Evolutionary conservation across 2,888 invertebrate genomes (phyloP).

Genomic region (Dorcus hopei): DNA sequence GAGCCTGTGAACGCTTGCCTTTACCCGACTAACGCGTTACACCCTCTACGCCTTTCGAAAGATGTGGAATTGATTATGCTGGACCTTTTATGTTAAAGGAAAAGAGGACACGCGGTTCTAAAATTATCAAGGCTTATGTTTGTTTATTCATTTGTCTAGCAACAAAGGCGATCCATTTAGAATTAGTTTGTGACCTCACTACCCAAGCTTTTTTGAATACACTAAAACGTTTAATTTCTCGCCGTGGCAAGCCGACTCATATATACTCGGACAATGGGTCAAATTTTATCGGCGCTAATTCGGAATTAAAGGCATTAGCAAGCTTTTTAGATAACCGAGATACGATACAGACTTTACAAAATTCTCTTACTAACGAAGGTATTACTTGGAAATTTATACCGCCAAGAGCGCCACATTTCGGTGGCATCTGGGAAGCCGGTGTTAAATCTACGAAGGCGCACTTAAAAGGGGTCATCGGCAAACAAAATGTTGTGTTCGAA

Average conservation of each 20-base stretch:
- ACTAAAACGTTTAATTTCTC: constrained; percentile 33
- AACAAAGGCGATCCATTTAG: constrained; percentile 36
- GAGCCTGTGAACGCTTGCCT: no score
- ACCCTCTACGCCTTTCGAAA: constrained; percentile 3
- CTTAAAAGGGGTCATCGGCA: constrained; percentile 30
- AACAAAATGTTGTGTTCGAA: constrained; percentile 30
- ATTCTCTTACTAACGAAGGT: constrained; percentile 3
- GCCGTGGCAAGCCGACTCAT: constrained; percentile 28
- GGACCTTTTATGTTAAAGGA: constrained; percentile 19
- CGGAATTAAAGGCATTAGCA: constrained; percentile 17
- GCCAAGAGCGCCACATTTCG: constrained; percentile 33
- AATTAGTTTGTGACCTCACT: constrained; percentile 33
- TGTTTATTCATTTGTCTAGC: constrained; percentile 35
- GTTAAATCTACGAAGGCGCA: constrained; percentile 36
- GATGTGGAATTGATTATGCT: constrained; percentile 19
- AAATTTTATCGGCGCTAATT: constrained; percentile 37
- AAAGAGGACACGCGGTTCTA: constrained; percentile 7
- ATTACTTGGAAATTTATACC: constrained; percentile 35
- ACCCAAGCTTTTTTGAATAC: constrained; percentile 36
- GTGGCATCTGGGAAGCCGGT: constrained; percentile 40
- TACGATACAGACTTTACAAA: no score
- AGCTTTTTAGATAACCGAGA: no score
- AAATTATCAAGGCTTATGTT: constrained; percentile 25
- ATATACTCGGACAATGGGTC: constrained; percentile 37
- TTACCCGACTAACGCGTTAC: constrained; percentile 5